phyloP scores from a whole-genome alignment of 2,113 vertebrate species.

The Chroicocephalus ridibundus region DNA sequence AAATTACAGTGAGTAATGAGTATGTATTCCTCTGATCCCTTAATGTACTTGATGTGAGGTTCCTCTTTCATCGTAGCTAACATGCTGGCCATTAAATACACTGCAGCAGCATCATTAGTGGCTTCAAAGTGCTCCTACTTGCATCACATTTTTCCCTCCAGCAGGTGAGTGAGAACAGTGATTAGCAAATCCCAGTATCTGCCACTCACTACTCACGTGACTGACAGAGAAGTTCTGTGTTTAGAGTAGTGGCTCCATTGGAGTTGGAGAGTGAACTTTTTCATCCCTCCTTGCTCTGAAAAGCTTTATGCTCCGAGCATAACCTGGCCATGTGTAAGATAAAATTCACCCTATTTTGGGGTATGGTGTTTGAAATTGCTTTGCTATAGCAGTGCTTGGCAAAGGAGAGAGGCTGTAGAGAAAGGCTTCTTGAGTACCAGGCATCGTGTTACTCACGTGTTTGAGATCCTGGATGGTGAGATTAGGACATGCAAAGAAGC shows the following conservation, averaged over 20 bases:
- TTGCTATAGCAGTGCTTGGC: not conserved
- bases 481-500: not conserved
- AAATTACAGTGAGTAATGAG: slow-evolving; percentile 64
- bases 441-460: not conserved
- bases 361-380: not conserved
- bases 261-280: not conserved
- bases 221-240: not conserved
- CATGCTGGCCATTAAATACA: slow-evolving; percentile 58
- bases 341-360: not conserved
- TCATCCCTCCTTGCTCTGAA: not conserved
- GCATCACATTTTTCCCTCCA: slow-evolving; percentile 49
- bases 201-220: not conserved
- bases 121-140: slow-evolving; percentile 60
- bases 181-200: slow-evolving; percentile 22
- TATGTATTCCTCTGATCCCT: slow-evolving; percentile 64
- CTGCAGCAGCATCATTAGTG: slow-evolving; percentile 59
- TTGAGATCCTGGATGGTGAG: not conserved
- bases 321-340: not conserved
- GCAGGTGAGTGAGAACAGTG: slow-evolving; percentile 33
- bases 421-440: not conserved
- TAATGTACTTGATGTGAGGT: slow-evolving; percentile 65
- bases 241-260: not conserved
- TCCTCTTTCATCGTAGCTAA: slow-evolving; percentile 62
- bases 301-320: not conserved
- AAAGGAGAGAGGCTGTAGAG: not conserved